These are phyloP conservation scores for Chymomyza caudatula DNA, from an alignment of 2,888 invertebrate species.

Conservation along the genomic window DNA sequence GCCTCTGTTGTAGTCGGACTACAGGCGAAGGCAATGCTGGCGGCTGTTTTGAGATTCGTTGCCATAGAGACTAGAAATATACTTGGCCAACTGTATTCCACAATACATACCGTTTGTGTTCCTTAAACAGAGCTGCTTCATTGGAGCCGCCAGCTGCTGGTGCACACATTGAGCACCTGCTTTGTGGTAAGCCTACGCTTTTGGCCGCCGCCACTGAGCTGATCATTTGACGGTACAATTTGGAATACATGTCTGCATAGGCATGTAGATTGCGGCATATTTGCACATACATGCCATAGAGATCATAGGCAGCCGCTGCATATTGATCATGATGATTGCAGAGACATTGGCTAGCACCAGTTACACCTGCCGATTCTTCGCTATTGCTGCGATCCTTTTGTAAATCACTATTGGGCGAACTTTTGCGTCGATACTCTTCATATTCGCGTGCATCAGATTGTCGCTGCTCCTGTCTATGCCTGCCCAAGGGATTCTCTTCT, in stretches of 20 bases:
- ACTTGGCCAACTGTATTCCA: constrained; percentile 45
- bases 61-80: constrained; percentile 49
- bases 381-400: constrained; percentile 63
- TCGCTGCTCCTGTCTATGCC: constrained; percentile 45
- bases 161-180: too few relatives aligned
- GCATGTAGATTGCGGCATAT: constrained; percentile 48
- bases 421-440: constrained; percentile 76
- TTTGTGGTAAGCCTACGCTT: neutral
- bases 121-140: constrained; percentile 45
- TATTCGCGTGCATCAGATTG: constrained; percentile 67
- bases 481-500: constrained; percentile 43
- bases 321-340: constrained; percentile 44
- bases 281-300: constrained; percentile 55
- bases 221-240: constrained; percentile 59
- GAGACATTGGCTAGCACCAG: constrained; percentile 34
- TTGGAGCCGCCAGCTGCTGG: constrained; percentile 13
- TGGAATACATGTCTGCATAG: constrained; percentile 60
- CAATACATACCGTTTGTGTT: constrained; percentile 55
- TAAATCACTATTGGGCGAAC: constrained; percentile 76
- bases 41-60: constrained; percentile 39
- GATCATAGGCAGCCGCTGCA: too few relatives aligned
- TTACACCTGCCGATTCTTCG: constrained; percentile 22
- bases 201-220: constrained; percentile 50
- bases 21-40: constrained; percentile 10
- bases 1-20: neutral